Evolutionary conservation across 2,888 invertebrate genomes (phyloP).

Genomic region (Desoria tigrina): DNA sequence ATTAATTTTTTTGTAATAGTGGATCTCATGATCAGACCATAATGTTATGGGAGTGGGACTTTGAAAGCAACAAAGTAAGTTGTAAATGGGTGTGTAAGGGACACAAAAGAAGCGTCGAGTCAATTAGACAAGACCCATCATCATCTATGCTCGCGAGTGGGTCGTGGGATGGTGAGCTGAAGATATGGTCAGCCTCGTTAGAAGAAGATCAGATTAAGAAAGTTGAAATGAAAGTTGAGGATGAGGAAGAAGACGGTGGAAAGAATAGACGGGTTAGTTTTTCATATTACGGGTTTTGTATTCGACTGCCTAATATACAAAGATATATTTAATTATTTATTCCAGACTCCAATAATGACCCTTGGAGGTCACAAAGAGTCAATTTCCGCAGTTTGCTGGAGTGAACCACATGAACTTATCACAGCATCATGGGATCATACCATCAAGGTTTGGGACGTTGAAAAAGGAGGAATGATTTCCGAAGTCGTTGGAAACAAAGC

Average conservation of each 20-base stretch:
- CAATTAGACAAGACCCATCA: slow-evolving; percentile 74
- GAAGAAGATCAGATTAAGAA: slow-evolving; percentile 28
- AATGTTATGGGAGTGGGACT: slow-evolving; percentile 85
- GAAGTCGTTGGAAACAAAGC: slow-evolving; percentile 87
- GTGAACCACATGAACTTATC: slow-evolving; percentile 72
- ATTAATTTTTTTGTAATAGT: slow-evolving; percentile 58
- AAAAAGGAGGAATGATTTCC: slow-evolving; percentile 76
- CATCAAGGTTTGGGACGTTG: slow-evolving; percentile 89
- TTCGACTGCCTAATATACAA: not conserved
- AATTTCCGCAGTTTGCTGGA: slow-evolving; percentile 82
- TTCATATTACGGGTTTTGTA: not conserved
- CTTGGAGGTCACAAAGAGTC: slow-evolving; percentile 91
- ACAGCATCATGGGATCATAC: slow-evolving; percentile 96
- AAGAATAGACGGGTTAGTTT: slow-evolving; percentile 13
- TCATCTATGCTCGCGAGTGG: slow-evolving; percentile 72
- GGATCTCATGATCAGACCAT: slow-evolving; percentile 91
- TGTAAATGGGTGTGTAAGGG: slow-evolving; percentile 82
- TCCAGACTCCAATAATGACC: slow-evolving; percentile 77
- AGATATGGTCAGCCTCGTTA: slow-evolving; percentile 73
- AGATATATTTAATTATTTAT: not conserved
- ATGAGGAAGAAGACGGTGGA: slow-evolving; percentile 42
- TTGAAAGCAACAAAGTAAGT: slow-evolving; percentile 71
- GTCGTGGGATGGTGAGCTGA: slow-evolving; percentile 88
- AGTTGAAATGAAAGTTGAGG: slow-evolving; percentile 52
- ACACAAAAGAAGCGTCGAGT: slow-evolving; percentile 89